These are phyloP conservation scores for Agapetus fuscipes DNA, from an alignment of 2,888 invertebrate genomes.

Conservation along the genomic window DNA sequence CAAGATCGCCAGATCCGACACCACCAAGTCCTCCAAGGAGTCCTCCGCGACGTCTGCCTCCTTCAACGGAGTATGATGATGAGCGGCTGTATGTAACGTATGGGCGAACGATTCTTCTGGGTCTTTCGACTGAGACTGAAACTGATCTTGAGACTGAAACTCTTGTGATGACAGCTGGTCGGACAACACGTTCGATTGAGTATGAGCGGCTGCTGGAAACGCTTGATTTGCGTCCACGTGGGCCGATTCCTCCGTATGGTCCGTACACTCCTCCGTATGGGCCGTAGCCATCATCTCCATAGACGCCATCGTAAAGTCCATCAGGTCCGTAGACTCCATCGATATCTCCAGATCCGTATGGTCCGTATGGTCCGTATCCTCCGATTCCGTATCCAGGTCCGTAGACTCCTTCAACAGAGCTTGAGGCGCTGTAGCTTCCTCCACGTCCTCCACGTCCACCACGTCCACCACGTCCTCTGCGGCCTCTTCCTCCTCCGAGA, in stretches of 20 bases:
- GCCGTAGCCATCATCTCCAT: background rate
- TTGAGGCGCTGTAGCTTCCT: background rate
- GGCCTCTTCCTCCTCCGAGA: background rate
- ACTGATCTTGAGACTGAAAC: background rate
- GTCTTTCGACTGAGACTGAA: background rate
- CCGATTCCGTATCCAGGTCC: background rate
- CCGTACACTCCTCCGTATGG: background rate
- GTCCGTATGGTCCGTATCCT: slow-evolving; percentile 2
- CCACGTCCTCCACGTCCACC: background rate
- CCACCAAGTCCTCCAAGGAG: background rate
- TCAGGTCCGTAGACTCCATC: background rate
- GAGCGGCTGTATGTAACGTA: background rate
- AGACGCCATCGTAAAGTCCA: background rate
- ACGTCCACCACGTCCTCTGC: too few species aligned
- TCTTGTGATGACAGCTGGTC: background rate
- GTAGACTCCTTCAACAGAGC: background rate
- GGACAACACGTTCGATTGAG: background rate
- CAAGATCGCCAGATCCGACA: too few species aligned
- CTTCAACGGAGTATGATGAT: slow-evolving; percentile 3
- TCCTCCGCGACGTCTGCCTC: slow-evolving; percentile 1
- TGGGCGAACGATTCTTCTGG: background rate
- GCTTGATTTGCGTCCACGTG: background rate
- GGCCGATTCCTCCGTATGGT: background rate
- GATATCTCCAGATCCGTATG: slow-evolving; percentile 1
- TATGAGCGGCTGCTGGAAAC: background rate